Evolutionary conservation across 2,113 vertebrate genomes (phyloP), one percentile per base, ranked within the genome.

Genomic region (Halcyon senegalensis): DNA sequence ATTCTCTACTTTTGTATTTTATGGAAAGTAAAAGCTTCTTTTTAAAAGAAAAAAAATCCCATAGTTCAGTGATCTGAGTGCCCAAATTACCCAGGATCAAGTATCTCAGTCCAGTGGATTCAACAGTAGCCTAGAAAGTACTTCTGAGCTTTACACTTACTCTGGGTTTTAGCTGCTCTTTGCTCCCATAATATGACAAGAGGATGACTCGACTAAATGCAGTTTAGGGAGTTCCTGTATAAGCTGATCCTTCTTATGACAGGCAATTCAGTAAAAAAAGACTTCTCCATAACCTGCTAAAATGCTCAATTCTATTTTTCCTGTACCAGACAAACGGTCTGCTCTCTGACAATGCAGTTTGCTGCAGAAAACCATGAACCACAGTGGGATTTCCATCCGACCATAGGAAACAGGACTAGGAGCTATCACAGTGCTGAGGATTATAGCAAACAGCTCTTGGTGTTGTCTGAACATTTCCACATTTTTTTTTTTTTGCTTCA

Each of bases 161-260:
- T 44, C 56, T 53, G 23, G 37, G 44, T 18, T 87, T 94, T 81
- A 89, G 56, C 35, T 72, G 72, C 16, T 68, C 27, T 82, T 89
- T 68, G 67, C 11, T 80, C 69, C 48, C 31, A 11, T 68, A 93
- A 73, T 81, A 80, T 84, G 92, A 92, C 69, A 90, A 87, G 51
- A 91, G 21, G 43, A 88, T 83, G 64, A 79, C 63, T 89, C 74
- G 27, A 67, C 46, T 91, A 77, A 93, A 93, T 31, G 33, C 2
- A 90, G n/a, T 83, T 83, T 92, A 74, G 37, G 59, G 77, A 87
- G 78, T 82, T 93, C 59, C 63, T 75, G 37, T 92, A 78, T 46
- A 90, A 95, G 43, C n/a, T 84, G 44, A 87, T 87, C 74, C 37
- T 74, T 91, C 66, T 70, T 90, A 80, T 6, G 18, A 75, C 30